Evolutionary conservation across 2,797 vertebrate genomes (phyloP).

Genomic region (Neosilurus mollespiculum): DNA sequence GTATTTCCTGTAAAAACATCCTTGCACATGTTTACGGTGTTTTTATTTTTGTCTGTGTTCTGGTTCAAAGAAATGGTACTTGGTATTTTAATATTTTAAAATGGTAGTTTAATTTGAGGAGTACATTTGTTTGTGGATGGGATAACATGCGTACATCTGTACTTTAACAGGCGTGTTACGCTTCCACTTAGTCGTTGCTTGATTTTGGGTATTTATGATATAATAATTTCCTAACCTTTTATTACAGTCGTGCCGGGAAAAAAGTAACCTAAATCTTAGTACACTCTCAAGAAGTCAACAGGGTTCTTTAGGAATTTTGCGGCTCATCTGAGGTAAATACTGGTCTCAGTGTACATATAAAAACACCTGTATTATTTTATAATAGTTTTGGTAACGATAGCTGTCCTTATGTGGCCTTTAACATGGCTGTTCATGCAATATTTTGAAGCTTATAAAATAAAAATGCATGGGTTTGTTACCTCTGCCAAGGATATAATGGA

Average conservation of each 20-base stretch:
- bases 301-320: neutral
- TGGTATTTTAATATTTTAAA: too few species aligned
- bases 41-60: neutral
- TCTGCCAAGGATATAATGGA: too few species aligned
- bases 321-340: neutral
- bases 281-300: neutral
- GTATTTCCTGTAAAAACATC: neutral
- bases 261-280: neutral
- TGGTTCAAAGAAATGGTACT: constrained; percentile 4
- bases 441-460: neutral
- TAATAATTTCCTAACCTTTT: neutral
- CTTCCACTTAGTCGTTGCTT: neutral
- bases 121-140: neutral
- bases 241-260: too few species aligned
- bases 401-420: neutral
- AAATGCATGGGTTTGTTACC: neutral
- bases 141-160: too few species aligned
- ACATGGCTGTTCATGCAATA: neutral
- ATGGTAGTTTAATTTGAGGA: neutral
- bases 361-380: neutral
- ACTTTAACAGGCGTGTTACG: neutral
- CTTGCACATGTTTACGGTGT: constrained; percentile 22
- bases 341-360: neutral
- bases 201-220: neutral
- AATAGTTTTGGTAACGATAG: neutral